A percentile compares a stretch with the other conserved stretches of the same genome.
Evolutionary conservation across 2,888 invertebrate genomes (phyloP).

Genomic region (Ferrisia virgata): DNA sequence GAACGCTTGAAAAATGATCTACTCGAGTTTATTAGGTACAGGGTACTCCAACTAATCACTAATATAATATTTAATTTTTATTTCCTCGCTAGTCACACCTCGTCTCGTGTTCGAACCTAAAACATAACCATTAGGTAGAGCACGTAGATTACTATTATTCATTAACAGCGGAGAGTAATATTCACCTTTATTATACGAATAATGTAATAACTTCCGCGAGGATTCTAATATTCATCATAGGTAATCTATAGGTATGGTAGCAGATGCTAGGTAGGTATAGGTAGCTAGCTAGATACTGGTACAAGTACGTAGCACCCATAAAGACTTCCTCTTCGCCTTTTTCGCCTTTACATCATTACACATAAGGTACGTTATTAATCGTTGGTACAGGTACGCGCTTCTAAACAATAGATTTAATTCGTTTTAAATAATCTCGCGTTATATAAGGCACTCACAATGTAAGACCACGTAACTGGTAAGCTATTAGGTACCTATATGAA

Average conservation of each 20-base stretch:
- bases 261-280: no score
- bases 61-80: background rate
- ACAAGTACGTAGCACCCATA: background rate
- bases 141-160: background rate
- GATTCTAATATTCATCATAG: background rate
- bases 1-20: background rate
- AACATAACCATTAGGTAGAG: background rate
- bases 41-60: no score
- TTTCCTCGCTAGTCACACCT: background rate
- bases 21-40: no score
- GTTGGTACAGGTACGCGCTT: background rate
- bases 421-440: background rate
- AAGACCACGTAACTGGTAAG: background rate
- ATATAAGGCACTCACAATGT: background rate
- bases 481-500: no score
- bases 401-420: background rate
- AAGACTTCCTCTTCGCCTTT: background rate
- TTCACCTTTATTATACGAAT: background rate
- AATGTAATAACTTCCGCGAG: background rate
- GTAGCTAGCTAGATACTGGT: no score
- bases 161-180: background rate
- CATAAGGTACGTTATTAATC: no score
- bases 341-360: slow-evolving; percentile 17
- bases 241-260: background rate
- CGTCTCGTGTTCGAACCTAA: background rate